phyloP scores from a whole-genome alignment of 1,140 invertebrate species.

The Panagrolaimus sp. region DNA sequence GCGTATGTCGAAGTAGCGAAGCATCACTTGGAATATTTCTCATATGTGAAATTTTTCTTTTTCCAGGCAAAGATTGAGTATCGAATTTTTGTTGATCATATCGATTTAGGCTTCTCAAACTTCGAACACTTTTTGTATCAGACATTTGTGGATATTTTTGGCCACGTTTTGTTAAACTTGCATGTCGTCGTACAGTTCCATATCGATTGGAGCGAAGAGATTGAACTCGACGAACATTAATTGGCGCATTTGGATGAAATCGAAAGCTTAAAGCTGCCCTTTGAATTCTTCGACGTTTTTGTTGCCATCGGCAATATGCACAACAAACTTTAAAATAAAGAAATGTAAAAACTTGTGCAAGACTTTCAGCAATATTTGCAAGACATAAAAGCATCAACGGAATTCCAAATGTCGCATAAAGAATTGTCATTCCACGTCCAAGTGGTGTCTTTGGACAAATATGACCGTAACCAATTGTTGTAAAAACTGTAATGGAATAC shows the following conservation, averaged over 20 bases:
- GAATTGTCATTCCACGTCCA: conserved; percentile 77
- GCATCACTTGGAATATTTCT: conserved; percentile 23
- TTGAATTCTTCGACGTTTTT: conserved; percentile 46
- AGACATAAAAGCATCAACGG: conserved; percentile 79
- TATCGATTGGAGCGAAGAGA: conserved; percentile 51
- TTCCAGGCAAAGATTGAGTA: conserved; percentile 52
- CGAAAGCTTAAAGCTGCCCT: conserved; percentile 48
- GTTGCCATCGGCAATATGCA: conserved; percentile 59
- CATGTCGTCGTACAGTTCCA: conserved; percentile 41
- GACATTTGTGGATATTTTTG: conserved; percentile 20
- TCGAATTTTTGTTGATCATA: conserved; percentile 41
- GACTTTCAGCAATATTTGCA: conserved; percentile 75
- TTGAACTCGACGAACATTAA: conserved; percentile 55
- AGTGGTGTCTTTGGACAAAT: conserved; percentile 79
- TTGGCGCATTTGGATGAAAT: conserved; percentile 59
- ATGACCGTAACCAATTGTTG: conserved; percentile 88
- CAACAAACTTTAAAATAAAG: conserved; percentile 70
- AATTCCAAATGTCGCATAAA: conserved; percentile 77
- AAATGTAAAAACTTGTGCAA: conserved; percentile 70
- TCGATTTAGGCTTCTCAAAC: conserved; percentile 36
- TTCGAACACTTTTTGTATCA: conserved; percentile 56
- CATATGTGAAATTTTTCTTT: conserved; percentile 51
- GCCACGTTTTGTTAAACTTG: conserved; percentile 37
- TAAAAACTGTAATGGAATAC: conserved; percentile 76
- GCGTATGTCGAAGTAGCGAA: neutral